phyloP scores from a whole-genome alignment of 2,113 vertebrate species.

The Crotalus helleri region DNA sequence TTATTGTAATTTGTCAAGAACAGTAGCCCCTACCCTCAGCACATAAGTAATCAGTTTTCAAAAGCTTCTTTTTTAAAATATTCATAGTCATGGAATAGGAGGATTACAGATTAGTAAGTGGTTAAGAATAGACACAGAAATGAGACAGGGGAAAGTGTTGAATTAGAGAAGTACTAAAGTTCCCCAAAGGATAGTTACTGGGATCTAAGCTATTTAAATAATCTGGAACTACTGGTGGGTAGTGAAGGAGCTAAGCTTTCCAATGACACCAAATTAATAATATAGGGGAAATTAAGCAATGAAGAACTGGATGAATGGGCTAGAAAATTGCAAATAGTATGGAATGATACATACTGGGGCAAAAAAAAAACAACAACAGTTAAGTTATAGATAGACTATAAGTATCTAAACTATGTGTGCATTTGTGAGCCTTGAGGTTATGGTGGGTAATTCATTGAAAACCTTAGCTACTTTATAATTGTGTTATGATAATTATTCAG shows the following conservation, averaged over 20 bases:
- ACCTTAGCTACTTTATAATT: not conserved
- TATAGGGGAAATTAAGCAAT: not conserved
- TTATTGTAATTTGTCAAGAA: not conserved
- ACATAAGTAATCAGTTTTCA: not conserved
- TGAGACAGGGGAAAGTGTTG: not conserved
- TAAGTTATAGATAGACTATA: not conserved
- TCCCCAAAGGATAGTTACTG: not conserved
- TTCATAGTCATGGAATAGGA: not conserved
- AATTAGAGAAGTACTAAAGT: not conserved
- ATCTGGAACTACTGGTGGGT: not conserved
- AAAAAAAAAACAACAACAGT: not conserved
- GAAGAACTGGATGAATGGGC: not conserved
- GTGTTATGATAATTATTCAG: not conserved
- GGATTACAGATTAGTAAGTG: not conserved
- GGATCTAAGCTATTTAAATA: not conserved
- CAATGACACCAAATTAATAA: not conserved
- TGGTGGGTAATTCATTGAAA: not conserved
- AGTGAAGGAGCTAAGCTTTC: not conserved
- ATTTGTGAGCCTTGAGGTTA: not conserved
- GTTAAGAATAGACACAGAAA: not conserved
- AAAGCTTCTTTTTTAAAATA: not conserved
- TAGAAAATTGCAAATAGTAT: not conserved
- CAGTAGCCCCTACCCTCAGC: not conserved
- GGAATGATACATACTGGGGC: not conserved
- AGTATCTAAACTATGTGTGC: not conserved